These are phyloP conservation scores for Bostrychus sinensis DNA, from an alignment of 2,113 vertebrate genomes.

Conservation along the genomic window DNA sequence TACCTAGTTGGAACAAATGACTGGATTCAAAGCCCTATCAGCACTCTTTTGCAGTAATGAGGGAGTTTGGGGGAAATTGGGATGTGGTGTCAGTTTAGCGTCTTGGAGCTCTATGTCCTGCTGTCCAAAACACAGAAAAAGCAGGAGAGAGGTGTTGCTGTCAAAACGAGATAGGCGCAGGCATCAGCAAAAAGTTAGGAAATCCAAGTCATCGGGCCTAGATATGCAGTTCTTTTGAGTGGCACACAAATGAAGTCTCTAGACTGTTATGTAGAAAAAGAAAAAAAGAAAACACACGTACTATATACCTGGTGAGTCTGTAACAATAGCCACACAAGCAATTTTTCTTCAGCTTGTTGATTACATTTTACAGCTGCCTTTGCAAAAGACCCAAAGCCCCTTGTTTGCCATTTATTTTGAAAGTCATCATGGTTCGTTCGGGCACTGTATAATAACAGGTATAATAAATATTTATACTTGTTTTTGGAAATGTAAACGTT, in stretches of 20 bases:
- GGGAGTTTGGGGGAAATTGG: conserved; percentile 51
- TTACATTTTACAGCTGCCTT: conserved; percentile 61
- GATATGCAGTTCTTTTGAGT: conserved; percentile 64
- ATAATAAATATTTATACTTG: conserved; percentile 67
- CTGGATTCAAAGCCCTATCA: conserved; percentile 68
- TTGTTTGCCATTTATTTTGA: conserved; percentile 66
- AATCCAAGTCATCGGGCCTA: conserved; percentile 48
- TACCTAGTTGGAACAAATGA: conserved; percentile 51
- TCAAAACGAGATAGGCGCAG: conserved; percentile 63
- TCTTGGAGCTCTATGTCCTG: conserved; percentile 53
- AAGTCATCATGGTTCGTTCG: conserved; percentile 61
- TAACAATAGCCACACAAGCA: conserved; percentile 40
- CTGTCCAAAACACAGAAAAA: conserved; percentile 67
- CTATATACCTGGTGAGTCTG: conserved; percentile 32
- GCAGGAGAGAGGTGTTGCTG: conserved; percentile 58
- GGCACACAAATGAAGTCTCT: conserved; percentile 68
- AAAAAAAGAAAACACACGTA: conserved; percentile 52
- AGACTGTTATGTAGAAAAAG: conserved; percentile 55
- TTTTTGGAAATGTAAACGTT: conserved; percentile 64
- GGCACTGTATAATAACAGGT: conserved; percentile 26
- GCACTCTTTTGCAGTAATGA: conserved; percentile 69
- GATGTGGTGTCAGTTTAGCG: conserved; percentile 63
- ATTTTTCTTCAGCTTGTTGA: conserved; percentile 57
- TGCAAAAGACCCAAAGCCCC: conserved; percentile 55
- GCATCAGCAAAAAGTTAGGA: conserved; percentile 74